A percentile compares a stretch with the other conserved stretches of the same genome.
These are phyloP conservation scores for Xiphorhynchus erythropygius DNA, from an alignment of 2,797 vertebrate species.

Conservation along the genomic window DNA sequence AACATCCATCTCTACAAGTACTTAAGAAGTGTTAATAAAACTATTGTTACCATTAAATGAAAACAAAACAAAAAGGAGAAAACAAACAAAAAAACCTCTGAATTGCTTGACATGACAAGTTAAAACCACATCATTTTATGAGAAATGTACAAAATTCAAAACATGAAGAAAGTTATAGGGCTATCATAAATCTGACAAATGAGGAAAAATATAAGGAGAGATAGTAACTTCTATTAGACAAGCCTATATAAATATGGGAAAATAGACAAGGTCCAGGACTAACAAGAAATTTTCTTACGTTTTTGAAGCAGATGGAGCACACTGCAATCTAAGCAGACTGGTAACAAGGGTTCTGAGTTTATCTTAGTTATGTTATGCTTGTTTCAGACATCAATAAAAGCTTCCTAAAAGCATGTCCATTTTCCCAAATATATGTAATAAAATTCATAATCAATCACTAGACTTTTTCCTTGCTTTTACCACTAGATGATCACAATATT, in stretches of 20 bases:
- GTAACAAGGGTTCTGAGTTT: neutral
- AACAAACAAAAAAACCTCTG: neutral
- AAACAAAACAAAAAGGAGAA: neutral
- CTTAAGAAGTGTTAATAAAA: neutral
- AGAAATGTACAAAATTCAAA: neutral
- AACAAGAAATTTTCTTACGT: neutral
- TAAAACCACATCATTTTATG: neutral
- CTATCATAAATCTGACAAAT: neutral
- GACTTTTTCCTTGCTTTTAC: neutral
- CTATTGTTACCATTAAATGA: neutral
- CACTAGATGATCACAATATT: neutral
- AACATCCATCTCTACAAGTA: neutral
- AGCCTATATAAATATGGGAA: neutral
- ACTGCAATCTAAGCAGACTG: neutral
- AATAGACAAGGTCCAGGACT: neutral
- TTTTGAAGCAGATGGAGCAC: neutral
- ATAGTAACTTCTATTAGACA: neutral
- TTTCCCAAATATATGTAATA: neutral
- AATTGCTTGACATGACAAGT: neutral
- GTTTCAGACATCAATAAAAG: neutral
- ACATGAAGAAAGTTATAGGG: neutral
- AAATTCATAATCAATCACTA: neutral
- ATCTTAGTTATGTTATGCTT: neutral
- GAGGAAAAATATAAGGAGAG: neutral
- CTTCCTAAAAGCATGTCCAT: neutral